Evolutionary conservation across 2,113 vertebrate species (phyloP), one percentile per base, ranked within the genome.

Genomic region (Eclectus roratus): DNA sequence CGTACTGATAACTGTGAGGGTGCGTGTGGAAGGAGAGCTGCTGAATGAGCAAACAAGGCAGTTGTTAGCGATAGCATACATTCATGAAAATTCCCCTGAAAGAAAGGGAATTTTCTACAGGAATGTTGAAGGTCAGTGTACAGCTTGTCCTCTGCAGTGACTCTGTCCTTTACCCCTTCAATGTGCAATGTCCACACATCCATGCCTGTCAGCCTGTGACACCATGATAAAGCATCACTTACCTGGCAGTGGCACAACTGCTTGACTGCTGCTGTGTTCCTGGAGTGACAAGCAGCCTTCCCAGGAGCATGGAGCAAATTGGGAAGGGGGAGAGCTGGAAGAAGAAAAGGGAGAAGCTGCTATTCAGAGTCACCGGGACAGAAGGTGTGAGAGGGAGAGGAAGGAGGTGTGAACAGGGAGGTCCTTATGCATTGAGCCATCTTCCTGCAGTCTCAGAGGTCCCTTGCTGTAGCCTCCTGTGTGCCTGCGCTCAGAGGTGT

Each of bases 101-200:
- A 76, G 18, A 56, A 69, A 56, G 6, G 5, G 3, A 17, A 11
- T 81, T 69, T 81, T 88, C 43, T 53, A 6, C 7, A 20, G 61
- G 28, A 50, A 17, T 12, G 16, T 27, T 14, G 19, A 84, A 53
- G 43, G 46, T 43, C 24, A 15, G 44, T 9, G 6, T 31, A 9
- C 10, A 43, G 49, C 31, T 80, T 60, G 43, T 74, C 28, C 10
- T 66, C 15, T 52, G 81, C 7, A 3, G 33, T 76, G 49, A 69
- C 0, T 0, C 20, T 68, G 35, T 69, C 68, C 85, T n/a, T 85
- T 28, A 11, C 19, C n/a, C 33, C 33, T 55, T 63, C 39, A 3
- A 1, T 14, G 50, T 5, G 2, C 20, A 55, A 39, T 3, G 11
- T 27, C 55, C 0, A 0, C 24, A 4, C 2, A 6, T 43, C 44